These are phyloP conservation scores for Nesometra sesokonis DNA, from an alignment of 35 echinoderm and acorn worm species.

Conservation along the genomic window DNA sequence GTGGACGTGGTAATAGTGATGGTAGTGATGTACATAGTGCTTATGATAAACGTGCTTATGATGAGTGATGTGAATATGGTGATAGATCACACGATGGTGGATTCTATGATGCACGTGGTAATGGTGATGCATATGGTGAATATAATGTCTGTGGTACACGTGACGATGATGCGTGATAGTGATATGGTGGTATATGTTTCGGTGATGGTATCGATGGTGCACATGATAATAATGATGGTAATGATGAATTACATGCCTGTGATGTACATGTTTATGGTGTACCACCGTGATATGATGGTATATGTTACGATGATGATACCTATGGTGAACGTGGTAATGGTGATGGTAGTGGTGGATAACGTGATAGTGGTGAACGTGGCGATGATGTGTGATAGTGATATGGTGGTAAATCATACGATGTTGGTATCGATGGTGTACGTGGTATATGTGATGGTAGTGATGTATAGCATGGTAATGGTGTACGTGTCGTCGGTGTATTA, in stretches of 20 bases:
- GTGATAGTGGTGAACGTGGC: neutral
- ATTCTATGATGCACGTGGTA: neutral
- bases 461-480: neutral
- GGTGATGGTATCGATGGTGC: neutral
- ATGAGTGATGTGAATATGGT: too few species aligned
- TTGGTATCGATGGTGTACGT: neutral
- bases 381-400: neutral
- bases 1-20: neutral
- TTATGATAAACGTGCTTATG: neutral
- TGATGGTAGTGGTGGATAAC: neutral
- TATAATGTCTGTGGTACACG: neutral
- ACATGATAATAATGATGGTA: neutral
- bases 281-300: too few species aligned
- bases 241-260: neutral
- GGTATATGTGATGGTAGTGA: neutral
- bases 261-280: too few species aligned
- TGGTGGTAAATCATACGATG: neutral
- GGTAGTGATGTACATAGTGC: neutral
- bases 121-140: neutral
- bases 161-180: neutral
- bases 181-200: neutral
- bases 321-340: too few species aligned
- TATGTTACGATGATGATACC: too few species aligned
- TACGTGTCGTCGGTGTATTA: neutral
- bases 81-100: too few species aligned